Base-by-base conservation (phyloP, 2,888 invertebrate species). In the Epicampocera succincta region DNA sequence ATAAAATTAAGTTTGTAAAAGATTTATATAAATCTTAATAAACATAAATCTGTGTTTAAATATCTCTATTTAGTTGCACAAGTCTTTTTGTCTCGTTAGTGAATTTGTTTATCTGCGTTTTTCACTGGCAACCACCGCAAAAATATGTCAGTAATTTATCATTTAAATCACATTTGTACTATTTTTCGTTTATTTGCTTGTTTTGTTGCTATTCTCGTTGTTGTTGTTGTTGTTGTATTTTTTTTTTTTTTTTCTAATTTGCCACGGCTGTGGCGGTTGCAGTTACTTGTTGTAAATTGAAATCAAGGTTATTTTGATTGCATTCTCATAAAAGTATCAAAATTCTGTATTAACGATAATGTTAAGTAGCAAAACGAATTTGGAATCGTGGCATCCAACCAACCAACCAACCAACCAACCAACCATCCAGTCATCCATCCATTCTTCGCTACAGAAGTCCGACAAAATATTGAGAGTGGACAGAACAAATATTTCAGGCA, bases 271-370 rank as follows among this genome's bases (percentile, higher is more conserved):
- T 48, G 33, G 38, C 38, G 33, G 17, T n/a, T 63, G 54, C 61
- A 61, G 54, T 29, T 61, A 29, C 17, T 63, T 61, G 66, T 52
- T 60, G 42, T 33, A 68, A 82, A 82, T 78, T 82, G 65, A 71
- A 52, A 71, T 75, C 78, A 82, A 82, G 82, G 82, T 82, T 78
- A 78, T 74, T 78, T 82, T 71, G 74, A 82, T 78, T 78, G 82
- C 74, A 71, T 56, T 77, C 15, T 66, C 61, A 54, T 46, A 68
- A 17, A 68, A 61, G 29, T 63, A 50, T 44, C 50, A 19, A 21
- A 46, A 73, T 66, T 78, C 78, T 73, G 60, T 60, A 61, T 73
- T 73, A 79, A 66, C 60, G 46, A 60, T 11, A n/a, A 52, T 72
- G 19, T 44, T 50, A 50, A 17, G 15, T 29, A 56, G 15, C 17